Base-by-base conservation (phyloP, 2,888 invertebrate genomes). In the Acronicta leporina region DNA sequence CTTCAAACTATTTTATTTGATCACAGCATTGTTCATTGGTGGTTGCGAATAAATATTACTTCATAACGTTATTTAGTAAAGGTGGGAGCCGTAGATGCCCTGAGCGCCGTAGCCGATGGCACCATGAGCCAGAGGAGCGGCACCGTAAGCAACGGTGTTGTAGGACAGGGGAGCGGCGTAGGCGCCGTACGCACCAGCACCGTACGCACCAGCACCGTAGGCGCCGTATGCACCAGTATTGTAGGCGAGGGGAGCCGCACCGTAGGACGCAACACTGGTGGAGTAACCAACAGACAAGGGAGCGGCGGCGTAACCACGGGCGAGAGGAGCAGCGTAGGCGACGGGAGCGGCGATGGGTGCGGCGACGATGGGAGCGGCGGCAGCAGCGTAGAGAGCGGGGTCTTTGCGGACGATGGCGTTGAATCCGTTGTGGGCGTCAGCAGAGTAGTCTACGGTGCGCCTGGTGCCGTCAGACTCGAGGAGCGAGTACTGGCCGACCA, bases 401-500 rank as follows among this genome's bases (percentile, higher is more conserved):
- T 95, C 95, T 71, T 92, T 94, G 81, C 92, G 93, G 15, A 95
- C 95, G 52, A 95, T 84, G 14, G 95, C 95, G 88, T 95, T 95
- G 89, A 95, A 95, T 67, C 95, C 95, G 70, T 93, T 91, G 79
- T 95, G 87, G 20, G 92, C 91, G 66, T 95, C 95, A 70, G 95
- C 95, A 61, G 93, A 92, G 87, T 95, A 95, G 86, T 96, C 96
- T 0, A 96, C 96, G 35, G 95, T 96, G 73, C 96, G 95, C 84
- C 95, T 95, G 58, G 95, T 95, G 75, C 96, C 96, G 81, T 96
- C 96, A 16, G 96, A 95, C 71, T 95, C 85, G 89, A 96, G 83
- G 56, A 92, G 88, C 5, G 92, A 92, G 90, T 92, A 92, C 72
- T 92, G 94, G 68, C 93, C 94, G 68, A 95, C 95, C 46, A 96